These are phyloP conservation scores for Galbula dea DNA, from an alignment of 2,113 vertebrate genomes.

Conservation along the genomic window DNA sequence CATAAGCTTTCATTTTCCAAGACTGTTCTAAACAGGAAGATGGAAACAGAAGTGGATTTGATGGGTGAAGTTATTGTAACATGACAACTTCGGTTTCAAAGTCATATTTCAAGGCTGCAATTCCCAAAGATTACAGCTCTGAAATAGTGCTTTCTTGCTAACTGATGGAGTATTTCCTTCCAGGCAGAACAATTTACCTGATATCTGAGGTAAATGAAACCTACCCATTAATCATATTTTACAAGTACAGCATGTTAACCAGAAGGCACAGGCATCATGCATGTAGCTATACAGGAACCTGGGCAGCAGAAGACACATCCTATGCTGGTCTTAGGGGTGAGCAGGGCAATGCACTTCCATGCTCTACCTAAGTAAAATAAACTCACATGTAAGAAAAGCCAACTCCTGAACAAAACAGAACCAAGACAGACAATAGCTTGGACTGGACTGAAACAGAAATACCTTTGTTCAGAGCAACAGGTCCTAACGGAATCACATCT, in stretches of 20 bases:
- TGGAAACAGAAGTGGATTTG: not conserved
- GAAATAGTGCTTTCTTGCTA: slow-evolving; percentile 24
- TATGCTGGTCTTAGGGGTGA: not conserved
- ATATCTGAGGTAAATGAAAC: slow-evolving; percentile 45
- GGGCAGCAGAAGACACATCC: not conserved
- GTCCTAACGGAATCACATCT: slow-evolving; percentile 27
- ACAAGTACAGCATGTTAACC: not conserved
- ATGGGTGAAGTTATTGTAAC: slow-evolving; percentile 28
- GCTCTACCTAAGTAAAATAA: not conserved
- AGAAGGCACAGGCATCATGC: not conserved
- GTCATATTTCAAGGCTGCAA: slow-evolving; percentile 13
- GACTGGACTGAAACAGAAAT: not conserved
- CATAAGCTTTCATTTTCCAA: slow-evolving; percentile 29
- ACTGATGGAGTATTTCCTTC: slow-evolving; percentile 31
- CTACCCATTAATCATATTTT: slow-evolving; percentile 23
- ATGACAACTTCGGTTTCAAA: slow-evolving; percentile 38
- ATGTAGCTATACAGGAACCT: not conserved
- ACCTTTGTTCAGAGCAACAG: not conserved
- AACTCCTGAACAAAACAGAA: not conserved
- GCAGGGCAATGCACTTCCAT: not conserved
- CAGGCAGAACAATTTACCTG: slow-evolving; percentile 37
- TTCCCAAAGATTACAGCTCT: slow-evolving; percentile 24
- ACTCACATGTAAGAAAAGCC: not conserved
- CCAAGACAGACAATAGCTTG: not conserved
- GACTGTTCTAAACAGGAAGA: not conserved